Percentiles rank a stretch among this genome's conserved stretches.
phyloP scores from a whole-genome alignment of 2,113 vertebrate genomes.

The Anoplopoma fimbria region DNA sequence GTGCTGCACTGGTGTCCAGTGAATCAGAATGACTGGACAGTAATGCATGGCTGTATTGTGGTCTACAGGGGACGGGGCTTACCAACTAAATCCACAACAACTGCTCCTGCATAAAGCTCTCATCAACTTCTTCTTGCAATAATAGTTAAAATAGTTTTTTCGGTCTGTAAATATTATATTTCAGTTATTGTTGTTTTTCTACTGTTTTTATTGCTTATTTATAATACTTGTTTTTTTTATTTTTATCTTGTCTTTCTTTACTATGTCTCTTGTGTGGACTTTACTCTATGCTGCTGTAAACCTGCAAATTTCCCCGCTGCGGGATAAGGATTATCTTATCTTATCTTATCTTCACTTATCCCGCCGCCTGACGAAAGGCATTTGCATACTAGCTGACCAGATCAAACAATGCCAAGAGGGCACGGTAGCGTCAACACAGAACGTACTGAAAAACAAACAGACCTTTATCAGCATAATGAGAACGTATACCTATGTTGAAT shows the following conservation, averaged over 20 bases:
- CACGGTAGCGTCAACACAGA: background rate
- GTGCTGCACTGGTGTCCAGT: slow-evolving; percentile 55
- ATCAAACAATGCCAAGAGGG: slow-evolving; percentile 33
- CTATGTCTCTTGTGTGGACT: no score
- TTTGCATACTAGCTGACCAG: slow-evolving; percentile 50
- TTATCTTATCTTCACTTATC: slow-evolving; percentile 49
- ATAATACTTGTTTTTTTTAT: no score
- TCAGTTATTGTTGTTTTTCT: no score
- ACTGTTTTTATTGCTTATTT: no score
- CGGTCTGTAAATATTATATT: no score
- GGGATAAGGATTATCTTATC: no score
- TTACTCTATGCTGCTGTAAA: no score
- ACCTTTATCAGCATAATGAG: slow-evolving; percentile 2
- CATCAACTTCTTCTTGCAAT: slow-evolving; percentile 59
- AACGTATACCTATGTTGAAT: no score
- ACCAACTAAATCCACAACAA: slow-evolving; percentile 56
- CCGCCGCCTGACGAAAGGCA: slow-evolving; percentile 32
- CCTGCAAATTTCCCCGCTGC: no score
- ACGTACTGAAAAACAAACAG: slow-evolving; percentile 28
- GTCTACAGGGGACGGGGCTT: slow-evolving; percentile 52
- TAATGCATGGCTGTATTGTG: slow-evolving; percentile 53
- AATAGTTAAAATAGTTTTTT: no score
- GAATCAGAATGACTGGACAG: slow-evolving; percentile 59
- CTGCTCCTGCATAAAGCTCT: slow-evolving; percentile 36
- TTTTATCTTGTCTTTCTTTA: no score